Evolutionary conservation across 2,113 vertebrate species (phyloP).

Genomic region (Myotis brandtii): DNA sequence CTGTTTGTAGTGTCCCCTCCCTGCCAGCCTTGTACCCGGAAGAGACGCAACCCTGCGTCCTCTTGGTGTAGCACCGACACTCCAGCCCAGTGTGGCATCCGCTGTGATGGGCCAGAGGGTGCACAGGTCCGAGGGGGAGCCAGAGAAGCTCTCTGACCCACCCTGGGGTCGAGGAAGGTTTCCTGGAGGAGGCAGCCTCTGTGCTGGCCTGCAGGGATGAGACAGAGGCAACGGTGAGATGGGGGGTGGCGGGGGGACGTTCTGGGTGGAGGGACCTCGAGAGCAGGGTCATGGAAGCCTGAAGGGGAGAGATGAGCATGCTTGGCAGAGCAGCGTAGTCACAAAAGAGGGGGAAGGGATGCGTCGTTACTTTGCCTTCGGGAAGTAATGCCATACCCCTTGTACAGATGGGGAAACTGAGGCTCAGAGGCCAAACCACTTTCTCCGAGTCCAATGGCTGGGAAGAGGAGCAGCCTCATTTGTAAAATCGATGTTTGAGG

Average conservation of each 20-base stretch:
- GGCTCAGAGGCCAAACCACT: neutral
- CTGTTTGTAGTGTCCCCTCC: neutral
- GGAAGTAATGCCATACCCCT: neutral
- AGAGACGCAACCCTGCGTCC: neutral
- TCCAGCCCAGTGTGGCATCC: neutral
- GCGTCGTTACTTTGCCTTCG: neutral
- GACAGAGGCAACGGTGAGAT: neutral
- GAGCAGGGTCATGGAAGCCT: neutral
- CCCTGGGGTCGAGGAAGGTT: neutral
- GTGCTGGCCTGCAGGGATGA: neutral
- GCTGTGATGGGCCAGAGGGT: no score
- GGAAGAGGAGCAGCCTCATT: neutral
- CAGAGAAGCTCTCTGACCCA: neutral
- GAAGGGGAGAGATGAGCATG: neutral
- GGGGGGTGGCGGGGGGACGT: no score
- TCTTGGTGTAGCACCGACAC: neutral
- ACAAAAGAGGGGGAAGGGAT: no score
- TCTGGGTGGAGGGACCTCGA: neutral
- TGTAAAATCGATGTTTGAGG: no score
- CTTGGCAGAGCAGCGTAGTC: neutral
- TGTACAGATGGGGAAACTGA: neutral
- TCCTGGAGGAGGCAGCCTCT: neutral
- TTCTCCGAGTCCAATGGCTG: neutral
- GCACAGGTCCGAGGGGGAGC: no score
- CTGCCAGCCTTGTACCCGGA: neutral